These are phyloP conservation scores for Mamestra brassicae DNA, from an alignment of 2,888 invertebrate genomes.

Conservation along the genomic window DNA sequence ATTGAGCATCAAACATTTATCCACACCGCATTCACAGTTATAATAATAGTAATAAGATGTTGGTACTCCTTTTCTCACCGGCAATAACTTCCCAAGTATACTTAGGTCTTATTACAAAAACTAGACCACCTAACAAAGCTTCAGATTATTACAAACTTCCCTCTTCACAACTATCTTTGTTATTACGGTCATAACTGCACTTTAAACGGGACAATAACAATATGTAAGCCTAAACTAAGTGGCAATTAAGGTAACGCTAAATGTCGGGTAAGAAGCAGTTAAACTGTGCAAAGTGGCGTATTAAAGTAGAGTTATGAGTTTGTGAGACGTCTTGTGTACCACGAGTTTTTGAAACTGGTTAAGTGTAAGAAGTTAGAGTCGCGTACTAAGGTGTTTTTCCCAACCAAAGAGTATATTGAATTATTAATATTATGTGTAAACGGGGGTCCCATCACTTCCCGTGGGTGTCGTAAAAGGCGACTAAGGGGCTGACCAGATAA, in stretches of 20 bases:
- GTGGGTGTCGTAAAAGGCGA: no score
- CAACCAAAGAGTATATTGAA: no score
- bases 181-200: constrained; percentile 57
- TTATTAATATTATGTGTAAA: no score
- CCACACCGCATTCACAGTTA: no score
- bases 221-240: constrained; percentile 68
- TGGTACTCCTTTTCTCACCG: no score
- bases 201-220: constrained; percentile 60
- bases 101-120: neutral
- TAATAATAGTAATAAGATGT: neutral
- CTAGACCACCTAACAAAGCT: neutral
- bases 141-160: constrained; percentile 26
- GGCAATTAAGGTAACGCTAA: constrained; percentile 64
- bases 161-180: constrained; percentile 21
- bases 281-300: constrained; percentile 53
- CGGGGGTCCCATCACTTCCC: no score
- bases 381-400: no score
- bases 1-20: no score
- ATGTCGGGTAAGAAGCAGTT: constrained; percentile 50
- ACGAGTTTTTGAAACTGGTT: constrained; percentile 23
- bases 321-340: constrained; percentile 32
- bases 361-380: no score
- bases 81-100: neutral
- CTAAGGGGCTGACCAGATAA: no score
- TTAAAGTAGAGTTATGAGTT: constrained; percentile 62